Conservation (phyloP, 2,888 invertebrate species). For the Lissonota sp. region DNA sequence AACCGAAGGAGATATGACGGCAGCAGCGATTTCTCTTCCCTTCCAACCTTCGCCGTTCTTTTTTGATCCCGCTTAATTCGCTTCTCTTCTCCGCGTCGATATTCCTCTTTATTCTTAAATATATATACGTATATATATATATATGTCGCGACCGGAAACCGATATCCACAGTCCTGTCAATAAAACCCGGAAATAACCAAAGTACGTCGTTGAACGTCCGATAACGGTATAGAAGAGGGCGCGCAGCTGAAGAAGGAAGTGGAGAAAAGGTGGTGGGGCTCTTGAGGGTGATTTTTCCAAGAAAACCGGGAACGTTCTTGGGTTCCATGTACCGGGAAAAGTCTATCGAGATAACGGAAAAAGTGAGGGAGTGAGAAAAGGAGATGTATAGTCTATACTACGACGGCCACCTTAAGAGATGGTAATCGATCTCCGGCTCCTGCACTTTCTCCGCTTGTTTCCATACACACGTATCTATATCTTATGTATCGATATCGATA, state of each 20-base stretch:
- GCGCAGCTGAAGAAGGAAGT: background rate
- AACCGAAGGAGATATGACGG: slow-evolving; percentile 26
- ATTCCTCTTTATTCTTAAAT: slow-evolving; percentile 4
- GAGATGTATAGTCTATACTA: slow-evolving; percentile 21
- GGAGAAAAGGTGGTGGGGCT: background rate
- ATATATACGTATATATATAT: background rate
- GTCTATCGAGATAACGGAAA: slow-evolving; percentile 51
- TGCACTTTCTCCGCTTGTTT: slow-evolving; percentile 33
- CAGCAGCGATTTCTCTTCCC: slow-evolving; percentile 1
- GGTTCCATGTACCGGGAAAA: slow-evolving; percentile 3
- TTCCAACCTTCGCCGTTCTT: background rate
- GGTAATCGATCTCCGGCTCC: slow-evolving; percentile 60
- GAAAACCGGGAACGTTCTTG: slow-evolving; percentile 32
- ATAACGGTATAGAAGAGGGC: slow-evolving; percentile 29
- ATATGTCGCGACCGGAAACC: slow-evolving; percentile 39
- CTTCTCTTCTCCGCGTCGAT: slow-evolving; percentile 20
- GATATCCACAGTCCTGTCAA: slow-evolving; percentile 49
- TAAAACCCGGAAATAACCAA: slow-evolving; percentile 60
- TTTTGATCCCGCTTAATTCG: slow-evolving; percentile 7
- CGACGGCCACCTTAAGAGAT: slow-evolving; percentile 49
- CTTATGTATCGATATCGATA: background rate
- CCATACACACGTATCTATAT: background rate
- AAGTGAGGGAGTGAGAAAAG: slow-evolving; percentile 22
- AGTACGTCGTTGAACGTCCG: slow-evolving; percentile 54
- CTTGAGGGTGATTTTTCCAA: slow-evolving; percentile 16